Evolutionary conservation across 2,888 invertebrate genomes (phyloP), one percentile per base, ranked within the genome.

Genomic region (Pomacea canaliculata): DNA sequence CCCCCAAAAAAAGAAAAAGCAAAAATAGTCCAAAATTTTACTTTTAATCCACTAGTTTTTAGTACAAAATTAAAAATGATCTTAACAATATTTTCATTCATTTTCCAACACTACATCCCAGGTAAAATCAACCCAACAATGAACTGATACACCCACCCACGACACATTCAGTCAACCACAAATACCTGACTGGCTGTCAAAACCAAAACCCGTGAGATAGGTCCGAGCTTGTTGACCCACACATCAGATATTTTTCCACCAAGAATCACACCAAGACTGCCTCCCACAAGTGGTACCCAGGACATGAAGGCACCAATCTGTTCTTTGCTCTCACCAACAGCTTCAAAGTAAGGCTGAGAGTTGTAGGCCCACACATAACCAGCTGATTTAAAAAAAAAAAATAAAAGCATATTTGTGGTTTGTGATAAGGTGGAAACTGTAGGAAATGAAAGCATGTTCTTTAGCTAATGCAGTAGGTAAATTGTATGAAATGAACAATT

Each of bases 341-440:
- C 81, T 49, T 86, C 87, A 79, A 89, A 91, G 80, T 90, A 91
- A 2, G 87, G 87, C 83, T 91, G 90, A 0, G 91, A 90, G 82
- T 91, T 91, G 83, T 91, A 91, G 7, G 90, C 91, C 90, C 91
- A 91, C 27, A 90, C 90, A 81, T 91, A 91, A 9, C 91, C 91
- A 76, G 88, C 91, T 91, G 84, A 8, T n/a, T 16, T 10, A 67
- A 13, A 66, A 66, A 37, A 37, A 37, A 37, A 37, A 46, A 12
- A 70, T 62, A 48, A 67, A 67, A 13, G 16, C 12, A 56, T 56
- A 56, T 7, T 7, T 56, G 51, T 3, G 51, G 16, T 56, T 56
- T 56, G 51, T 56, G 12, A 56, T 56, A 16, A 10, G 2, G 8
- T 37, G 37, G 37, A 37, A 37, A 37, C 37, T 37, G 37, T 5